phyloP scores from a whole-genome alignment of 37 sponge, comb jelly and placozoan genomes.

The Mnemiopsis leidyi region DNA sequence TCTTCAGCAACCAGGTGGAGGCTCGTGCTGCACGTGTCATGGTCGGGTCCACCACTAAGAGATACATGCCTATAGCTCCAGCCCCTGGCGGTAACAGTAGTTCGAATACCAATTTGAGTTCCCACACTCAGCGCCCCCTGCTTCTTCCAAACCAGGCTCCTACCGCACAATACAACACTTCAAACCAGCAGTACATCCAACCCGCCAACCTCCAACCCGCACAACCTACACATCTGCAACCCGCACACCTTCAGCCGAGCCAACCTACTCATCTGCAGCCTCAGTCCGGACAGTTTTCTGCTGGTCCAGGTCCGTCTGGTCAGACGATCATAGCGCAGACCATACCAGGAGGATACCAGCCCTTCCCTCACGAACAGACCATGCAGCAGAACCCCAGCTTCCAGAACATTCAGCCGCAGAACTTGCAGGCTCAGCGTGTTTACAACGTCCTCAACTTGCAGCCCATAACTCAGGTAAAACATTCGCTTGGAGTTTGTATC shows the following conservation, averaged over 20 bases:
- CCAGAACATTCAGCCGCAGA: slow-evolving; percentile 14
- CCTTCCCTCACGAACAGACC: slow-evolving; percentile 10
- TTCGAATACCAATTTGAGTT: too few species aligned
- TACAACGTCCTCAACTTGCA: slow-evolving; percentile 20
- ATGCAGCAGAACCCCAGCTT: not conserved
- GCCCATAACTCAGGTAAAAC: not conserved
- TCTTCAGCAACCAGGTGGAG: not conserved
- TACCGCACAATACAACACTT: not conserved
- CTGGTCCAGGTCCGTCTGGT: not conserved
- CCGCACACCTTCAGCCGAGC: not conserved
- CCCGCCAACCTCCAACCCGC: slow-evolving; percentile 15
- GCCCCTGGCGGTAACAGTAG: not conserved
- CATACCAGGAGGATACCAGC: not conserved
- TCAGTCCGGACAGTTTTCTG: not conserved
- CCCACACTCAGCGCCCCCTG: not conserved
- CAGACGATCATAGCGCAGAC: slow-evolving; percentile 45
- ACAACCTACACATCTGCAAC: not conserved
- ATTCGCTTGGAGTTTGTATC: too few species aligned
- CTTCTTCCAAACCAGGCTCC: not conserved
- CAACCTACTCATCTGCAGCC: not conserved
- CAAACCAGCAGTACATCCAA: slow-evolving; percentile 21
- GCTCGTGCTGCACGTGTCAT: slow-evolving; percentile 34
- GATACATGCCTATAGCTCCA: slow-evolving; percentile 64
- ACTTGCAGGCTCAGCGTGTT: not conserved
- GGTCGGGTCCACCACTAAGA: slow-evolving; percentile 18